Evolutionary conservation across 1,140 invertebrate genomes (phyloP).

Genomic region (Odontomachus brunneus): DNA sequence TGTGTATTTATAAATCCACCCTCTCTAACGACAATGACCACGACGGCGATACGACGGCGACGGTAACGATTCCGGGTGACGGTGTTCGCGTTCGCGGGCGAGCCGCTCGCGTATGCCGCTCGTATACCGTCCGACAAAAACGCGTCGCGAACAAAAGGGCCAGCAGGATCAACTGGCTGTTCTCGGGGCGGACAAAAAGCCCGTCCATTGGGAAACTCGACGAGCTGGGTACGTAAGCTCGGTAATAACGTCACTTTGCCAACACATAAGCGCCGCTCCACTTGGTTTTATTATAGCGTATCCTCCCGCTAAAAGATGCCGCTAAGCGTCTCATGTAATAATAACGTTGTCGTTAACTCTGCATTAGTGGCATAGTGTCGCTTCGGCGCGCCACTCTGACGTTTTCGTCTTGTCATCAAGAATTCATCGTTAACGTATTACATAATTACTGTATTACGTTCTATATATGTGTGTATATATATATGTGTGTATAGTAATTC

Average conservation of each 20-base stretch:
- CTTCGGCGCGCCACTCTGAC: no score
- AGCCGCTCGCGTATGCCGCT: not conserved
- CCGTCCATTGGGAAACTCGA: slow-evolving; percentile 44
- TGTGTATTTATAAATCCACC: slow-evolving; percentile 46
- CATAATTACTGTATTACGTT: not conserved
- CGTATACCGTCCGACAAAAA: slow-evolving; percentile 48
- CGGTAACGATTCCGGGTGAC: slow-evolving; percentile 35
- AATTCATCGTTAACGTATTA: slow-evolving; percentile 25
- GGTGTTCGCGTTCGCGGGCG: slow-evolving; percentile 16
- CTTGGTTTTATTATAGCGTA: slow-evolving; percentile 48
- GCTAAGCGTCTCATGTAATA: slow-evolving; percentile 25
- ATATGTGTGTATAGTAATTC: not conserved
- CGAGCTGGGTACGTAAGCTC: slow-evolving; percentile 35
- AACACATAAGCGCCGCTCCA: slow-evolving; percentile 5
- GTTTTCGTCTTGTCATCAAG: slow-evolving; percentile 1
- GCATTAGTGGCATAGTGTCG: not conserved
- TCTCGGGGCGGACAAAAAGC: slow-evolving; percentile 47
- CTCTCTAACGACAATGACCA: not conserved
- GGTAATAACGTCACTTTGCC: slow-evolving; percentile 47
- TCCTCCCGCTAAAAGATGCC: slow-evolving; percentile 40
- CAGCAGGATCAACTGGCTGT: slow-evolving; percentile 41
- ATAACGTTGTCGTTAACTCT: slow-evolving; percentile 30
- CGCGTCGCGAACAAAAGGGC: slow-evolving; percentile 35
- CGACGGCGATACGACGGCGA: not conserved
- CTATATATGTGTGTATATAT: no score